phyloP scores from a whole-genome alignment of 2,888 invertebrate genomes.

The Poecilobothrus nobilitatus region DNA sequence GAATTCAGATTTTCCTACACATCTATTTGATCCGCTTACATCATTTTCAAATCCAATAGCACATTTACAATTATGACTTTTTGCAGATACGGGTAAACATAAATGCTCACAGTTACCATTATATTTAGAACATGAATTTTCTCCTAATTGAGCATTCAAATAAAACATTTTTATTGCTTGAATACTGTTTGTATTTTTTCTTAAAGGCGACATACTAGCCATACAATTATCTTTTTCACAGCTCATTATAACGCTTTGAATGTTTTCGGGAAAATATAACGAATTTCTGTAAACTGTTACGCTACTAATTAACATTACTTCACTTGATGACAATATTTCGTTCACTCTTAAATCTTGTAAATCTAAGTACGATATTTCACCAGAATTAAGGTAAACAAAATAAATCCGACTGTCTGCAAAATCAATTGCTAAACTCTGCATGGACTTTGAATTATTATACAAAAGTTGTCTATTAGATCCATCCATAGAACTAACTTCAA shows the following conservation, averaged over 20 bases:
- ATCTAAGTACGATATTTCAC: slow-evolving; percentile 55
- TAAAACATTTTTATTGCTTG: slow-evolving; percentile 64
- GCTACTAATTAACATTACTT: slow-evolving; percentile 46
- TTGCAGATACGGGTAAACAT: slow-evolving; percentile 56
- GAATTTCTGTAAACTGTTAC: slow-evolving; percentile 56
- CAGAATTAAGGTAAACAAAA: slow-evolving; percentile 55
- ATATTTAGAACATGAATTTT: slow-evolving; percentile 50
- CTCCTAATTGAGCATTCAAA: slow-evolving; percentile 53
- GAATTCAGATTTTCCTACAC: slow-evolving; percentile 56
- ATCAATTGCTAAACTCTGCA: slow-evolving; percentile 56
- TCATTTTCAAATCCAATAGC: slow-evolving; percentile 59
- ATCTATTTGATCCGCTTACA: slow-evolving; percentile 47
- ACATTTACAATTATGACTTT: slow-evolving; percentile 60
- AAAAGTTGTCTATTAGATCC: slow-evolving; percentile 47
- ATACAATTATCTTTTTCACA: slow-evolving; percentile 52
- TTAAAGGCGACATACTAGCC: slow-evolving; percentile 40
- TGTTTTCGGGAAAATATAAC: slow-evolving; percentile 61
- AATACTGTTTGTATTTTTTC: slow-evolving; percentile 54
- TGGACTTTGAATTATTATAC: slow-evolving; percentile 31
- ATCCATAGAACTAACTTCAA: slow-evolving; percentile 60
- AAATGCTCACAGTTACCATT: slow-evolving; percentile 61
- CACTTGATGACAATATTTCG: slow-evolving; percentile 34
- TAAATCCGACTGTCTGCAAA: slow-evolving; percentile 54
- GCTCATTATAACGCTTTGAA: slow-evolving; percentile 52
- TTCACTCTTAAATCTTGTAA: slow-evolving; percentile 34